A percentile compares a stretch with the other conserved stretches of the same genome.
Conservation (phyloP, 1,140 invertebrate genomes). For the Oppia nitens region DNA sequence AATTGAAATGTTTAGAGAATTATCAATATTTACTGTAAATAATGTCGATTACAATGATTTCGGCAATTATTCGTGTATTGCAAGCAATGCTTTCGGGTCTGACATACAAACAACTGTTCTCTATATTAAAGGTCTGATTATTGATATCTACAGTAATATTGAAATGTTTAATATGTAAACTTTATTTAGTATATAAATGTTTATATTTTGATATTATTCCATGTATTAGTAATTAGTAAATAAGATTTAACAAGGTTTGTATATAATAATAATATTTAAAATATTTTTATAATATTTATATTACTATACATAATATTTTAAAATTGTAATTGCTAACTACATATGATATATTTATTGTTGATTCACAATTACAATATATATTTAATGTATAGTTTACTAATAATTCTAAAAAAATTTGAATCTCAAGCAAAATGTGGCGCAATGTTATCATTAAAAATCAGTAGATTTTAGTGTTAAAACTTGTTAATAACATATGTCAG, state of each 20-base stretch:
- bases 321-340: no score
- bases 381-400: not conserved
- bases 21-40: not conserved
- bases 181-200: not conserved
- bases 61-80: not conserved
- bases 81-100: not conserved
- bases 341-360: no score
- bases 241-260: not conserved
- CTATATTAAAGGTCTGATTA: constrained; percentile 11
- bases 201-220: not conserved
- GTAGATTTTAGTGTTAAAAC: not conserved
- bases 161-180: no score
- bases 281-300: not conserved
- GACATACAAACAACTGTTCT: not conserved
- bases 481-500: not conserved
- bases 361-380: no score
- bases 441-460: not conserved
- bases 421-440: not conserved
- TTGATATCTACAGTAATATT: not conserved
- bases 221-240: not conserved
- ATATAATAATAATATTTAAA: not conserved
- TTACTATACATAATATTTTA: not conserved
- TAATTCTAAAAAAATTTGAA: not conserved
- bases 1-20: not conserved
- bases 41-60: constrained; percentile 7